A percentile compares a stretch with the other conserved stretches of the same genome.
phyloP scores from a whole-genome alignment of 2,888 invertebrate genomes.

The Stenolophus ochropezus region DNA sequence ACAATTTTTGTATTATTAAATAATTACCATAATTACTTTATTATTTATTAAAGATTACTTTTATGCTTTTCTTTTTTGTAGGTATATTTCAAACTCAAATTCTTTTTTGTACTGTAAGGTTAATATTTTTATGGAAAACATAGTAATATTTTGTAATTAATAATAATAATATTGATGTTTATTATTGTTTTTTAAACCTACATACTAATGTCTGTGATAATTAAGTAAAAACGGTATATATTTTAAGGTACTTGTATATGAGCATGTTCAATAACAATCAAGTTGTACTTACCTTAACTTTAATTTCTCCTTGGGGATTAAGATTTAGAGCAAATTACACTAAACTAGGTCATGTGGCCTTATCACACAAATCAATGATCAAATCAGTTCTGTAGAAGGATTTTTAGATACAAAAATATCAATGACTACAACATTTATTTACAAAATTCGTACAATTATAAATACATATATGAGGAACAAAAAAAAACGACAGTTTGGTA shows the following conservation, averaged over 20 bases:
- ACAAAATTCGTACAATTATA: neutral
- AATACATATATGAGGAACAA: neutral
- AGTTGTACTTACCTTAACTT: constrained; percentile 13
- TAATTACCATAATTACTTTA: no score
- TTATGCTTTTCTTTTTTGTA: no score
- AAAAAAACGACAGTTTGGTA: constrained; percentile 12
- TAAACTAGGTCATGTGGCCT: neutral
- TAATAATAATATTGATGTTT: no score
- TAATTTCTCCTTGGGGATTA: constrained; percentile 16
- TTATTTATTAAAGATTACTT: no score
- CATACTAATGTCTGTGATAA: neutral
- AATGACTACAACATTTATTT: neutral
- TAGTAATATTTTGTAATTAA: no score
- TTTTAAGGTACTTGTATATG: neutral
- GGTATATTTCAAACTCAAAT: no score
- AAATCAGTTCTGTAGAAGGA: neutral
- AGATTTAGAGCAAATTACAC: constrained; percentile 12
- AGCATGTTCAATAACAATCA: neutral
- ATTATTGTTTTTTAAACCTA: no score
- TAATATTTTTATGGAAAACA: no score
- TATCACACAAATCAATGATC: neutral
- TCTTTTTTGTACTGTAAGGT: no score
- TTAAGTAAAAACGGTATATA: neutral
- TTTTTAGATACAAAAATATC: neutral
- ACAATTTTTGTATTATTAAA: no score